Evolutionary conservation across 2,113 vertebrate species (phyloP).

Genomic region (Scophthalmus maximus): DNA sequence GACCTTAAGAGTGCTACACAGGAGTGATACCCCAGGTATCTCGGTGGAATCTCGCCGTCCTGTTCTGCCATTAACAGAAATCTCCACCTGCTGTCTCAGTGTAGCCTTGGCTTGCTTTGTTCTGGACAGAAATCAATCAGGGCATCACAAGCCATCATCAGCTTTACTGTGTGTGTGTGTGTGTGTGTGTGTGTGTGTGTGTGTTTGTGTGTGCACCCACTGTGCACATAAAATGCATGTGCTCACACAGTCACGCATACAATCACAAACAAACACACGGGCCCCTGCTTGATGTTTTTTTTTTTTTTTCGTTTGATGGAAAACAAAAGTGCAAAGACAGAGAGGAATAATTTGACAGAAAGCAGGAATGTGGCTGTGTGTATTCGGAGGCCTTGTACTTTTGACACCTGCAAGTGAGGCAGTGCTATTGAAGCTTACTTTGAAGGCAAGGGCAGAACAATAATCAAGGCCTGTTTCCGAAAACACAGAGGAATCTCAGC

Average conservation of each 20-base stretch:
- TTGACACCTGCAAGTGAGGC: constrained; percentile 72
- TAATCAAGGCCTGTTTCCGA: constrained; percentile 75
- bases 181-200: constrained; percentile 49
- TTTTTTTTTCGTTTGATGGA: constrained; percentile 53
- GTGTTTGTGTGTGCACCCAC: constrained; percentile 46
- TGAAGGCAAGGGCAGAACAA: constrained; percentile 76
- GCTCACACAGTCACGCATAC: constrained; percentile 43
- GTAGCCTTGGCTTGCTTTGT: constrained; percentile 40
- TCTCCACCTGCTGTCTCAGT: constrained; percentile 61
- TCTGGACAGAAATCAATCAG: constrained; percentile 68
- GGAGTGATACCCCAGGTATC: constrained; percentile 65
- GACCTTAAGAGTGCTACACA: constrained; percentile 46
- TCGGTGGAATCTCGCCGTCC: constrained; percentile 37
- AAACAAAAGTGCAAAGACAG: constrained; percentile 69
- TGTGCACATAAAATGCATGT: constrained; percentile 47
- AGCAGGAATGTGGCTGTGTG: constrained; percentile 68
- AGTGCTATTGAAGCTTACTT: constrained; percentile 76
- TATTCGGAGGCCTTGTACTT: constrained; percentile 69
- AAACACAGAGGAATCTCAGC: constrained; percentile 64
- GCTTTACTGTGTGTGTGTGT: constrained; percentile 48
- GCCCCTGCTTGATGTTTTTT: constrained; percentile 59
- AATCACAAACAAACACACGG: constrained; percentile 61
- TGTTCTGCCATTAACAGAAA: constrained; percentile 60
- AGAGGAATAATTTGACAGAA: constrained; percentile 71
- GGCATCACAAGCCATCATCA: constrained; percentile 55